A percentile compares a stretch with the other conserved stretches of the same genome.
phyloP scores from a whole-genome alignment of 2,797 vertebrate species.

The Catamblyrhynchus diadema region DNA sequence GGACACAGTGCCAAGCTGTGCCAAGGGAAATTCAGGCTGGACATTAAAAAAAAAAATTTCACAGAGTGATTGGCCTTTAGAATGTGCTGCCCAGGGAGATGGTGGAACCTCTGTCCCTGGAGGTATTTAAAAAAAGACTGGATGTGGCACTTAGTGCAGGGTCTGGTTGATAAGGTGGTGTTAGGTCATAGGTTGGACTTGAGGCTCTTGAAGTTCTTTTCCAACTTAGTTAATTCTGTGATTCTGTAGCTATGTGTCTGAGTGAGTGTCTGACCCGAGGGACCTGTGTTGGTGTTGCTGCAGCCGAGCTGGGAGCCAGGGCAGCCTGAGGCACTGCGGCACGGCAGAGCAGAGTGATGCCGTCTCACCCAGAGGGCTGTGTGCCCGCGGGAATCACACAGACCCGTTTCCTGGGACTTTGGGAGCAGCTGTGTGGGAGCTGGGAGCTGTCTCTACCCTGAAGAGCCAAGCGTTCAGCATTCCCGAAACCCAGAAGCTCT shows the following conservation, averaged over 20 bases:
- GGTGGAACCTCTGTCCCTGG: neutral
- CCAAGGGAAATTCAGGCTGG: neutral
- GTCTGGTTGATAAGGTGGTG: neutral
- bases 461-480: neutral
- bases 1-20: neutral
- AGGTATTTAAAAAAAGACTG: neutral
- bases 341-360: neutral
- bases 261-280: neutral
- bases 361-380: neutral
- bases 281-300: accelerated
- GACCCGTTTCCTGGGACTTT: accelerated
- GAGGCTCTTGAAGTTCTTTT: neutral
- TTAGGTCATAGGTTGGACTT: neutral
- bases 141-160: neutral
- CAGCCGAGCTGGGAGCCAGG: neutral
- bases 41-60: neutral
- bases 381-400: neutral
- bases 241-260: neutral
- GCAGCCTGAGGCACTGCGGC: neutral
- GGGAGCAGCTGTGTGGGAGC: neutral
- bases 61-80: neutral
- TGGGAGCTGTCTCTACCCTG: accelerated
- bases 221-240: neutral
- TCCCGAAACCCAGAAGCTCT: neutral
- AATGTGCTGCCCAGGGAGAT: neutral